Conservation (phyloP, 1,140 invertebrate species). For the Cherax quadricarinatus region DNA sequence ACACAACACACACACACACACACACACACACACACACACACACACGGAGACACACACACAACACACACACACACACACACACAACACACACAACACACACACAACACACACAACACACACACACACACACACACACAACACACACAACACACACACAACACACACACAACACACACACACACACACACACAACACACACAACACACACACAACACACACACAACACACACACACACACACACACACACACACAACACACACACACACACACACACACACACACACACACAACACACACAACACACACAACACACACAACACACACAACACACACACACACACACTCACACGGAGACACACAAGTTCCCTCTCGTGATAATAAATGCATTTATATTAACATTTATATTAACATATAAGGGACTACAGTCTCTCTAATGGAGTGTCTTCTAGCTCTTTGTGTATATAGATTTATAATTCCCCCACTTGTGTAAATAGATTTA, state of each 20-base stretch:
- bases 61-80: neutral
- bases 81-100: neutral
- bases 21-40: neutral
- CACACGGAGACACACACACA: neutral
- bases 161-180: too few relatives aligned
- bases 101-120: too few relatives aligned
- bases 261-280: conserved; percentile 16
- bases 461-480: too few relatives aligned
- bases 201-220: too few relatives aligned
- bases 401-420: neutral
- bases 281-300: neutral
- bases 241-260: too few relatives aligned
- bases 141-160: too few relatives aligned
- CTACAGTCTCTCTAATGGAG: neutral
- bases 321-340: too few relatives aligned
- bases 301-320: neutral
- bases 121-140: too few relatives aligned
- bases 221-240: too few relatives aligned
- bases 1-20: too few relatives aligned
- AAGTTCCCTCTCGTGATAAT: conserved; percentile 44
- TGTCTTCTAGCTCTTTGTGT: neutral
- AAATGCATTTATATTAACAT: conserved; percentile 49
- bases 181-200: too few relatives aligned
- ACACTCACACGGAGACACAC: neutral
- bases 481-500: neutral